Evolutionary conservation across 2,888 invertebrate species (phyloP).

Genomic region (Eudasyphora cyanicolor): DNA sequence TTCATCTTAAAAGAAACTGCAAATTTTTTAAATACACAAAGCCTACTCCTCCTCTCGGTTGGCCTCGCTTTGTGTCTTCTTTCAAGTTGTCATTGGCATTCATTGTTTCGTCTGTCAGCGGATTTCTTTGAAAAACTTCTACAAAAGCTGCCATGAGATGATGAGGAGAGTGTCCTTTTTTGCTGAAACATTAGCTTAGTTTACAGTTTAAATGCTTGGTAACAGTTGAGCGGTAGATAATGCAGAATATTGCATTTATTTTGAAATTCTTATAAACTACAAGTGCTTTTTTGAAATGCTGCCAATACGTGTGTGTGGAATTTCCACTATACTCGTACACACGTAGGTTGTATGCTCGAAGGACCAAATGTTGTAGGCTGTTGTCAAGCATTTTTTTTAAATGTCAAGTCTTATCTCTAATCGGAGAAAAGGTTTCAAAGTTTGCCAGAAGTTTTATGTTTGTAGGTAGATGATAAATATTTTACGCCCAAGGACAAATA

Average conservation of each 20-base stretch:
- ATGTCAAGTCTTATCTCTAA: too few species aligned
- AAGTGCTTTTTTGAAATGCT: background rate
- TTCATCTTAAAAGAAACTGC: background rate
- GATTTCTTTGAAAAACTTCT: slow-evolving; percentile 7
- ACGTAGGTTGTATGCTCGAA: too few species aligned
- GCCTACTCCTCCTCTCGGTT: background rate
- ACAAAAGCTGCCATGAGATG: background rate
- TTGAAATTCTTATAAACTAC: background rate
- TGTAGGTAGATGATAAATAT: too few species aligned
- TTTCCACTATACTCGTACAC: background rate
- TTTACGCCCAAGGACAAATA: too few species aligned
- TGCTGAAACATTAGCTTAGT: background rate
- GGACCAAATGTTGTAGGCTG: too few species aligned
- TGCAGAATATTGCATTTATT: background rate
- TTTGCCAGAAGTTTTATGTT: too few species aligned
- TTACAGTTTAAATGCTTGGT: too few species aligned
- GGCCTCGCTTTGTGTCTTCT: background rate
- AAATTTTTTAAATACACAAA: slow-evolving; percentile 33
- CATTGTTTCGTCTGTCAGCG: background rate
- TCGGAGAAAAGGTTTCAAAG: too few species aligned
- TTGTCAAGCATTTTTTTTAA: too few species aligned
- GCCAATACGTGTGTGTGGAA: background rate
- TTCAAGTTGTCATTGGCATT: background rate
- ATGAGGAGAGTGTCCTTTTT: background rate
- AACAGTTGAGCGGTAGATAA: background rate